A percentile compares a stretch with the other conserved stretches of the same genome.
Conservation (phyloP, 1,140 invertebrate species). For the Sycophila sp. region DNA sequence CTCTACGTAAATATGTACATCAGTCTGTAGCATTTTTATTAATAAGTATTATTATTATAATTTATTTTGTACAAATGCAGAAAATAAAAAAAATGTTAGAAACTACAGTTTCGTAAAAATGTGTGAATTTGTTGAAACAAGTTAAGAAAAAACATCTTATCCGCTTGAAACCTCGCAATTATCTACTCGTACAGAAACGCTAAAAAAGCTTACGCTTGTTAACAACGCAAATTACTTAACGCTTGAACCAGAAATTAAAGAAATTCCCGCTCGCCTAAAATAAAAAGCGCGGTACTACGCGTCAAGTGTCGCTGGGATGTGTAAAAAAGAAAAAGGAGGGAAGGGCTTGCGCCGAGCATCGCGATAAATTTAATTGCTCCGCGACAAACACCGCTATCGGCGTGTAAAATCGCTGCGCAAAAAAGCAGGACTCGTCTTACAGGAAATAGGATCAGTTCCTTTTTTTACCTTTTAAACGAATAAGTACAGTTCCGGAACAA, state of each 20-base stretch:
- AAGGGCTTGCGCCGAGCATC: background rate
- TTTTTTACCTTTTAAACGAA: background rate
- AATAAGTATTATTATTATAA: too few species aligned
- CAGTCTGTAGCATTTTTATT: too few species aligned
- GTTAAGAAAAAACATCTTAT: background rate
- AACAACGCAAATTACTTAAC: background rate
- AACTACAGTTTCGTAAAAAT: background rate
- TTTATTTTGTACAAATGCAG: too few species aligned
- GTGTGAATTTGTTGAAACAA: background rate
- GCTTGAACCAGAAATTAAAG: constrained; percentile 7
- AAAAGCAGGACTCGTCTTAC: background rate
- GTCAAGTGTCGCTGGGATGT: background rate
- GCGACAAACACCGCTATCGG: background rate
- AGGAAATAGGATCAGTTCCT: background rate
- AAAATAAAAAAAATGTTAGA: too few species aligned
- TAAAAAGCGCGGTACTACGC: background rate
- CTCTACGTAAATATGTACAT: too few species aligned
- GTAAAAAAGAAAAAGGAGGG: background rate
- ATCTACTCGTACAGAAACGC: background rate
- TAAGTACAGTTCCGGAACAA: constrained; percentile 6
- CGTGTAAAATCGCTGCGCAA: background rate
- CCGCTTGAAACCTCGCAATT: background rate
- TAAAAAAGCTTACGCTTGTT: background rate
- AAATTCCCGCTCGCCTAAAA: background rate
- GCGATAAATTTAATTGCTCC: constrained; percentile 11